Conservation (phyloP, 2,888 invertebrate species). For the Scaeva pyrastri region DNA sequence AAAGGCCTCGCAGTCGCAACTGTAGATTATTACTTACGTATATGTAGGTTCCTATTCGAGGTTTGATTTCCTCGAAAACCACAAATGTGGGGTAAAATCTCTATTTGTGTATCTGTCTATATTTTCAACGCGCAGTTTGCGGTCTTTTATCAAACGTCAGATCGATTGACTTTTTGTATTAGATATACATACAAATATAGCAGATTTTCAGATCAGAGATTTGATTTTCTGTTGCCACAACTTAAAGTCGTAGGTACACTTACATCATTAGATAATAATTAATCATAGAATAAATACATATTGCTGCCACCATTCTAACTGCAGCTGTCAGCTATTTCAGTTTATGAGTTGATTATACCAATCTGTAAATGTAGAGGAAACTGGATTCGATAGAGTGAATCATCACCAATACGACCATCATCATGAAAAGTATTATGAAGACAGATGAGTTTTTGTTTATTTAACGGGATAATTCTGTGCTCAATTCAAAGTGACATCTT, state of each 20-base stretch:
- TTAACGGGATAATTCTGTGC: background rate
- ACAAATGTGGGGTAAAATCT: conserved; percentile 45
- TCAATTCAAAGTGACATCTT: conserved; percentile 3
- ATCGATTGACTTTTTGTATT: conserved; percentile 53
- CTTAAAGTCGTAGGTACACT: conserved; percentile 40
- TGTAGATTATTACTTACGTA: background rate
- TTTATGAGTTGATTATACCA: conserved; percentile 23
- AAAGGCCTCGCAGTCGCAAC: background rate
- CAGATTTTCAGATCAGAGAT: conserved; percentile 48
- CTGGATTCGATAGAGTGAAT: conserved; percentile 49
- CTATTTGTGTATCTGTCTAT: background rate
- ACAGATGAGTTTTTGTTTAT: background rate
- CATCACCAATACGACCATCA: conserved; percentile 24
- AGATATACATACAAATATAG: conserved; percentile 15
- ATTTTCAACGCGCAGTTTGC: conserved; percentile 31
- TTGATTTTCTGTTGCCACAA: conserved; percentile 44
- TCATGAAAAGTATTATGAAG: conserved; percentile 3
- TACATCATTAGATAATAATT: conserved; percentile 65
- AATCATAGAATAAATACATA: conserved; percentile 47
- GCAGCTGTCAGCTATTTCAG: conserved; percentile 38
- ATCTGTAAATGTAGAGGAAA: background rate
- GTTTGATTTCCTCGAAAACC: conserved; percentile 58
- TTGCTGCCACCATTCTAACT: conserved; percentile 16
- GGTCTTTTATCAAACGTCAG: conserved; percentile 46
- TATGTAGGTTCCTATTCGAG: conserved; percentile 12